Base-by-base conservation (phyloP, 2,113 vertebrate genomes). In the Chunga burmeisteri region DNA sequence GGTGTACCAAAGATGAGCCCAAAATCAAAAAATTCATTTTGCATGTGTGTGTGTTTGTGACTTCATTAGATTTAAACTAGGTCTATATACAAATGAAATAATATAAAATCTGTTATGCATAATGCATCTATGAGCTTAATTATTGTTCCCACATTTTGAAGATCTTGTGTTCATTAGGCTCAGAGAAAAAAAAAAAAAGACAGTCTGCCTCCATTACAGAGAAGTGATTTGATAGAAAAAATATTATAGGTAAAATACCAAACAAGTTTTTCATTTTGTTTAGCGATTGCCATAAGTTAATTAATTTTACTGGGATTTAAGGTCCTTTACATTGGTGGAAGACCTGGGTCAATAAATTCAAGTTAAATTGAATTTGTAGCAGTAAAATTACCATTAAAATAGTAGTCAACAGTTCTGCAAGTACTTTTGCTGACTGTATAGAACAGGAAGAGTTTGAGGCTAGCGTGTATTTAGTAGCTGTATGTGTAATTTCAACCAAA, bases 181-280 rank as follows among this genome's bases (percentile, higher is more conserved):
- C 25, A 25, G 13, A 44, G 7, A 11, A 6, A 7, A 29, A 19
- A 25, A 32, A 42, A 34, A 47, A 27, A 6, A 0, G 2, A 6
- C 5, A 46, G 18, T 55, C 8, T 21, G 11, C 7, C 13, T 16
- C 18, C 13, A 27, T 42, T 38, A 53, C 9, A 62, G 6, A 73
- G 18, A 81, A 81, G 23, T n/a, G 10, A 73, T 52, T 61, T 10
- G 2, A n/a, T n/a, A 61, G 11, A 3, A 79, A 62, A 79, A 67
- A 30, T 68, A 38, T 49, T 62, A 9, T 8, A 73, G 13, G 9
- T 71, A 47, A 65, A 68, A 68, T 62, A 56, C 2, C 25, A 46
- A 80, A 7, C 1, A 32, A 10, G 4, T 18, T 59, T 70, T 65
- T 29, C 0, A 9, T 86, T 85, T 73, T 83, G 17, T 83, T 91